Evolutionary conservation across 2,113 vertebrate species (phyloP), one percentile per base, ranked within the genome.

Genomic region (Baryphthengus martii): DNA sequence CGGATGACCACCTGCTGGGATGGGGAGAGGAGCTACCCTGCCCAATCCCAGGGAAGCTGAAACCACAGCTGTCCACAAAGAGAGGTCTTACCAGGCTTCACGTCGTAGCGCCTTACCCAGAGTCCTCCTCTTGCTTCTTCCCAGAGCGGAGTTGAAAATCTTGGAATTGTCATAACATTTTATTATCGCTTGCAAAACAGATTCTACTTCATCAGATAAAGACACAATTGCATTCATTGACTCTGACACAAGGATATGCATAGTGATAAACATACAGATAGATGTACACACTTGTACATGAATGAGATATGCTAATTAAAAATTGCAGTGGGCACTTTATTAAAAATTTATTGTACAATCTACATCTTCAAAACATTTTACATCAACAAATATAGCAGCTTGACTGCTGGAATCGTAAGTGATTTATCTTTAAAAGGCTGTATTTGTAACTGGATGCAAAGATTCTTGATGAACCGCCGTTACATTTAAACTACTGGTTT

Each of bases 331-430:
- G 96, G 96, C 81, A 97, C 97, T 98, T 98, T 98, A 98, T 98
- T 98, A 98, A 98, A 98, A 97, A 98, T 96, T 97, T 97, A 97
- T 97, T 97, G 96, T 96, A 97, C 97, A 97, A 98, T 98, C 96
- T 97, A 95, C 95, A 94, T 56, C 59, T 97, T 98, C 97, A 98
- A 97, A 98, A 98, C 95, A 98, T 97, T 97, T 96, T 96, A 96
- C 93, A 97, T 97, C 97, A 97, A 97, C 97, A 97, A 98, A 98
- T 96, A 97, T 20, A 97, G 96, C 77, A 37, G 95, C 94, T 84
- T 96, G 96, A 97, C 92, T 97, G 96, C 81, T 92, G 82, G 97
- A 97, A 97, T 97, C 85, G 20, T 90, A 97, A 97, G 95, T 79
- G 95, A 97, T 97, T 98, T 97, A 97, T 98, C 96, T 97, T 93